Evolutionary conservation across 2,797 vertebrate species (phyloP).

Genomic region (Hippocampus kuda): DNA sequence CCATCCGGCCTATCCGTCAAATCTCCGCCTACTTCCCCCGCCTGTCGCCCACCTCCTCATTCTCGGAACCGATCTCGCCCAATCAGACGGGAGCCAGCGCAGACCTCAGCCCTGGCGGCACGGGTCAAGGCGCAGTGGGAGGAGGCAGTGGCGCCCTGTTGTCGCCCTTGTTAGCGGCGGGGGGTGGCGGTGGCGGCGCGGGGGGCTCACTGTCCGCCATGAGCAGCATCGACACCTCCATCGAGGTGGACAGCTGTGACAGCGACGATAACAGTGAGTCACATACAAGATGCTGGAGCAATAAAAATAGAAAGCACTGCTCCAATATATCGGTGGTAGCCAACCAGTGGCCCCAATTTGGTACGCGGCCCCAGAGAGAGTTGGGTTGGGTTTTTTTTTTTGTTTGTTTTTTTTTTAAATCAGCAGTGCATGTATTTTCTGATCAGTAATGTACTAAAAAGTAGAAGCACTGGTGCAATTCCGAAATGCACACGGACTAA

Average conservation of each 20-base stretch:
- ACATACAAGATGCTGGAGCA: slow-evolving; percentile 1
- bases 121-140: slow-evolving; percentile 21
- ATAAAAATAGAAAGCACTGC: not conserved
- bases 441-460: too few relatives aligned
- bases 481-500: too few relatives aligned
- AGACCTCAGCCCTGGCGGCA: slow-evolving; percentile 39
- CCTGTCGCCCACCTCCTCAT: slow-evolving; percentile 66
- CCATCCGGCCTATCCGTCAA: slow-evolving; percentile 73
- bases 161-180: slow-evolving; percentile 54
- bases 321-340: not conserved
- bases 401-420: too few relatives aligned
- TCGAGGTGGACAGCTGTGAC: slow-evolving; percentile 75
- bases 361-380: too few relatives aligned
- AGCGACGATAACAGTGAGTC: slow-evolving; percentile 75
- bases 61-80: slow-evolving; percentile 51
- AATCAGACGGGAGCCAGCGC: slow-evolving; percentile 44
- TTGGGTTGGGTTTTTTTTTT: too few relatives aligned
- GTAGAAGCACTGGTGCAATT: too few relatives aligned
- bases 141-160: slow-evolving; percentile 45
- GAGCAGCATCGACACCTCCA: slow-evolving; percentile 72
- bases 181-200: slow-evolving; percentile 40
- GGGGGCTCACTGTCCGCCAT: slow-evolving; percentile 65
- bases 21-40: slow-evolving; percentile 80
- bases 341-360: too few relatives aligned
- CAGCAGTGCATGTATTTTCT: too few relatives aligned